phyloP scores from a whole-genome alignment of 2,888 invertebrate species.

The Cephus sareptanus region DNA sequence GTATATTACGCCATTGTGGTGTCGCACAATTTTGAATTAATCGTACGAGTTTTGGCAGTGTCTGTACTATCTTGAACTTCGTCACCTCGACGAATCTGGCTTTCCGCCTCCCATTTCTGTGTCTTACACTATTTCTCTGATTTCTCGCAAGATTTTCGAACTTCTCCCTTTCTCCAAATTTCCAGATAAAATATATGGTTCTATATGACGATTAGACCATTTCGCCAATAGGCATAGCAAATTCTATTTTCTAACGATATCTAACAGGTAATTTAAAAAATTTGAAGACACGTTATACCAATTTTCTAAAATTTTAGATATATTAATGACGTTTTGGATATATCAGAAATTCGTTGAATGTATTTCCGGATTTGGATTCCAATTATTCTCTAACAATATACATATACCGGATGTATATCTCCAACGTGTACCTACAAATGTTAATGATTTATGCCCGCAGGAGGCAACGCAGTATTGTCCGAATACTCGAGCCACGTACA shows the following conservation, averaged over 20 bases:
- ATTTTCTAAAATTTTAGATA: background rate
- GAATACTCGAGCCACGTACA: background rate
- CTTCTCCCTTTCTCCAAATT: background rate
- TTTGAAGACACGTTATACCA: background rate
- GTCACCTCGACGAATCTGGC: background rate
- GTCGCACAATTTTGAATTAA: conserved; percentile 1
- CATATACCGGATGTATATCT: background rate
- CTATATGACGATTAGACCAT: background rate
- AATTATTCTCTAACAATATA: background rate
- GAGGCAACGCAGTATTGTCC: background rate
- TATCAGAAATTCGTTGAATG: background rate
- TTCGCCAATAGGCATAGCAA: no score
- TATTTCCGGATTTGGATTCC: background rate
- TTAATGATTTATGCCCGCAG: background rate
- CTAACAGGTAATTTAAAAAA: background rate
- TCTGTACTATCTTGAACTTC: background rate
- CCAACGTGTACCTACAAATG: background rate
- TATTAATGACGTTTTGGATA: background rate
- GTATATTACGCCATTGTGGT: background rate
- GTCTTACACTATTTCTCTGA: background rate
- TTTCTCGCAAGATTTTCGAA: background rate
- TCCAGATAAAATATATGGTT: background rate
- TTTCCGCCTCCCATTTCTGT: background rate
- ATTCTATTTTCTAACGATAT: background rate
- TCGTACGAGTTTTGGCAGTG: background rate